A percentile compares a stretch with the other conserved stretches of the same genome.
These are phyloP conservation scores for Cottus gobio DNA, from an alignment of 2,113 vertebrate genomes.

Conservation along the genomic window DNA sequence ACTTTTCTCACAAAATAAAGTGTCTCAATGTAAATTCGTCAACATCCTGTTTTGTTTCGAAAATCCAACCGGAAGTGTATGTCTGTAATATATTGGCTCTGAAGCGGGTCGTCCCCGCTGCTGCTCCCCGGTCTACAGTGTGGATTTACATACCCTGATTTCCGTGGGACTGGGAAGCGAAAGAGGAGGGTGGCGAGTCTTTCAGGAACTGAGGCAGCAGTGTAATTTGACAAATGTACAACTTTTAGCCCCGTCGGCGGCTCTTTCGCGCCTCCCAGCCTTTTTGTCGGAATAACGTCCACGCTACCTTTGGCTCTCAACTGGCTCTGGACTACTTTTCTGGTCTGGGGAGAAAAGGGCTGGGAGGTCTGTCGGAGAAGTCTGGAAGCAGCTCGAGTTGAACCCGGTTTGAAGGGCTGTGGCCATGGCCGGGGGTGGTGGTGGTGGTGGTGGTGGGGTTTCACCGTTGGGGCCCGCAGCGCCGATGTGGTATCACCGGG, in stretches of 20 bases:
- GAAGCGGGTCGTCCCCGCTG: constrained; percentile 3
- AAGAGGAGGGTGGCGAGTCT: constrained; percentile 62
- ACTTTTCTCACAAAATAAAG: constrained; percentile 2
- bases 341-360: constrained; percentile 17
- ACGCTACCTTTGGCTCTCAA: constrained; percentile 8
- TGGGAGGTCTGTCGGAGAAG: constrained; percentile 31
- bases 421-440: constrained; percentile 83
- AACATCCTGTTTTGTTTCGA: constrained; percentile 5
- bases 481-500: constrained; percentile 93
- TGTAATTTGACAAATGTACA: constrained; percentile 36
- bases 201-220: constrained; percentile 74
- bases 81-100: not conserved
- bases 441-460: constrained; percentile 70
- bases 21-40: accelerated
- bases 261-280: not conserved
- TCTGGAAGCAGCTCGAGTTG: constrained; percentile 55
- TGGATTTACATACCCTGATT: constrained; percentile 80
- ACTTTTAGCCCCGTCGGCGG: not conserved
- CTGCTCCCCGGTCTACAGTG: constrained; percentile 52
- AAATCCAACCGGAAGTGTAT: not conserved
- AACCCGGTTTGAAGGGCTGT: constrained; percentile 72
- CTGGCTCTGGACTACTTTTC: not conserved
- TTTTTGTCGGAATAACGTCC: not conserved
- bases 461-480: constrained; percentile 79
- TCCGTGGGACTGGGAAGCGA: constrained; percentile 77